A percentile compares a stretch with the other conserved stretches of the same genome.
Evolutionary conservation across 2,797 vertebrate genomes (phyloP).

Genomic region (Xiphophorus birchmanni): DNA sequence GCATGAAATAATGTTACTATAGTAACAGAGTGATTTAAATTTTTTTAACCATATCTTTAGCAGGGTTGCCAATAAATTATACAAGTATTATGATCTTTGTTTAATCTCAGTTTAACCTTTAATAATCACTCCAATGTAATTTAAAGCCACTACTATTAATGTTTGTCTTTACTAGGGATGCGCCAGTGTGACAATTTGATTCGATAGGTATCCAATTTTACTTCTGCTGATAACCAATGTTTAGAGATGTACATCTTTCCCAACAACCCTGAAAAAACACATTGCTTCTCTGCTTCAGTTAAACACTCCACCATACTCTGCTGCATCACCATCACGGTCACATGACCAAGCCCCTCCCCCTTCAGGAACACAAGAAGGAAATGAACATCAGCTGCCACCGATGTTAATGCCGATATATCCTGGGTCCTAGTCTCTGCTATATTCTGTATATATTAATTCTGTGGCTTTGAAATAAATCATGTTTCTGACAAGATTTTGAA

Average conservation of each 20-base stretch:
- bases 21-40: background rate
- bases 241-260: background rate
- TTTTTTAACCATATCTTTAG: background rate
- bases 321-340: too few species aligned
- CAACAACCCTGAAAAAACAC: background rate
- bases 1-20: background rate
- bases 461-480: background rate
- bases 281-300: background rate
- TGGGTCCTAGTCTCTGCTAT: background rate
- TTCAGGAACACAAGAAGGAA: background rate
- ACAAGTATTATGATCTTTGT: too few species aligned
- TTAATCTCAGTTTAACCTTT: too few species aligned
- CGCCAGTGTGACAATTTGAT: background rate
- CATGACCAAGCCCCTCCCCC: too few species aligned
- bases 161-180: background rate
- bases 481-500: background rate
- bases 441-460: background rate
- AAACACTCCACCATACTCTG: too few species aligned
- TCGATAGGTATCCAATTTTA: background rate
- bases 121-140: background rate
- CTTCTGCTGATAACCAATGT: background rate
- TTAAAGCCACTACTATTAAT: background rate
- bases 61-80: background rate
- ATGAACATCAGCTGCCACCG: background rate
- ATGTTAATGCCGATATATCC: background rate